Percentiles rank a stretch among this genome's conserved stretches.
Evolutionary conservation across 35 echinoderm and acorn worm genomes (phyloP).

Genomic region (Apostichopus parvimensis): DNA sequence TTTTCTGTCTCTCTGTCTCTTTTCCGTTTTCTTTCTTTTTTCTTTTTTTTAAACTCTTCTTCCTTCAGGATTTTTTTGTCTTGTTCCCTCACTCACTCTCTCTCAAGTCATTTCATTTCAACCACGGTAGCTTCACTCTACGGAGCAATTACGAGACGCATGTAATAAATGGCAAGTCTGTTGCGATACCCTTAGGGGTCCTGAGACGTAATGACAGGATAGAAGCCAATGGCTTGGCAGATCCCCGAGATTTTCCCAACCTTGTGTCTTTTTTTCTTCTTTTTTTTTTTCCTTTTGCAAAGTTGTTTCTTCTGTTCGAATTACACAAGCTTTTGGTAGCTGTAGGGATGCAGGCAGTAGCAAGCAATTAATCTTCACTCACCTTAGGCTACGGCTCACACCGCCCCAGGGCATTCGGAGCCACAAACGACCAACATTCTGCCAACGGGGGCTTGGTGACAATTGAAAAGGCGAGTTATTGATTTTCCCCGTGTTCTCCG

Average conservation of each 20-base stretch:
- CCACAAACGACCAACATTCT: constrained; percentile 47
- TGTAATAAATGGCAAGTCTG: constrained; percentile 62
- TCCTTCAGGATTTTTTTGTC: background rate
- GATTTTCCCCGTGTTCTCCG: constrained; percentile 44
- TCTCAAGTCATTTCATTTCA: constrained; percentile 50
- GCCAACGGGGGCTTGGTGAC: constrained; percentile 46
- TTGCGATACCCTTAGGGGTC: constrained; percentile 57
- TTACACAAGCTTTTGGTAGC: constrained; percentile 55
- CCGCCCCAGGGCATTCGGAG: constrained; percentile 50
- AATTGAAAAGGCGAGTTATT: constrained; percentile 53
- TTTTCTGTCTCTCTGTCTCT: background rate
- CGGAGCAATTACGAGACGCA: constrained; percentile 60
- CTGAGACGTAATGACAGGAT: constrained; percentile 57
- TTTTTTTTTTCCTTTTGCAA: background rate
- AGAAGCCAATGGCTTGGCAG: constrained; percentile 46
- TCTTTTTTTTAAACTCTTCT: background rate
- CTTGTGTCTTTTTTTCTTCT: constrained; percentile 6
- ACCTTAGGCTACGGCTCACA: constrained; percentile 33
- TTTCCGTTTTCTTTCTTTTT: constrained; percentile 5
- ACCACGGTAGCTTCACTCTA: constrained; percentile 50
- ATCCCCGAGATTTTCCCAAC: constrained; percentile 38
- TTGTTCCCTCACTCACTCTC: constrained; percentile 37
- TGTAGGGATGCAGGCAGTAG: constrained; percentile 40
- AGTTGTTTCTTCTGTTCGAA: constrained; percentile 46
- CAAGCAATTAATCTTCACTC: constrained; percentile 53